Conservation (phyloP, 1,140 invertebrate genomes). For the Callitettix versicolor region DNA sequence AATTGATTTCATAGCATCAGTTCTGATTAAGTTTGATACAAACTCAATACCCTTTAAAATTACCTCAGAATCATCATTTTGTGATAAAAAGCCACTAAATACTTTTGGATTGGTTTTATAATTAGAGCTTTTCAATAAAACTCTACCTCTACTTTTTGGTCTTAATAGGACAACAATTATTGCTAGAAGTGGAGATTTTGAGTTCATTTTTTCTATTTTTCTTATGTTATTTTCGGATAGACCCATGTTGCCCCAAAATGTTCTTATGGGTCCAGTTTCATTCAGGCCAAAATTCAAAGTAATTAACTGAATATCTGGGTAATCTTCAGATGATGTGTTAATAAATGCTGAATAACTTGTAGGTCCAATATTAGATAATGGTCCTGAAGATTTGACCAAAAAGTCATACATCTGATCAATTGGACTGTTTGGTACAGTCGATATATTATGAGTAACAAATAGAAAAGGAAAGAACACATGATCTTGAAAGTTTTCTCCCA, state of each 20-base stretch:
- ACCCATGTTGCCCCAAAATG: too few relatives aligned
- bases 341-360: not conserved
- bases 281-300: constrained; percentile 34
- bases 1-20: too few relatives aligned
- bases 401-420: constrained; percentile 33
- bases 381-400: constrained; percentile 2
- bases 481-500: constrained; percentile 80
- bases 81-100: constrained; percentile 64
- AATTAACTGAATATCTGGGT: constrained; percentile 49
- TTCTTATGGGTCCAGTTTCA: not conserved
- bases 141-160: constrained; percentile 54
- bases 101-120: constrained; percentile 63
- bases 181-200: too few relatives aligned
- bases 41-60: too few relatives aligned
- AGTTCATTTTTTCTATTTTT: too few relatives aligned
- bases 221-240: too few relatives aligned
- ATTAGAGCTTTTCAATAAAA: constrained; percentile 49
- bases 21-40: too few relatives aligned
- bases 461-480: constrained; percentile 43
- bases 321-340: constrained; percentile 50
- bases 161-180: too few relatives aligned
- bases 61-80: constrained; percentile 49
- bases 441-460: too few relatives aligned
- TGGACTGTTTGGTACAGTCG: constrained; percentile 43
- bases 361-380: not conserved